Percentiles rank a stretch among this genome's conserved stretches.
These are phyloP conservation scores for Rhizomys pruinosus DNA, from an alignment of 2,113 vertebrate species.

Conservation along the genomic window DNA sequence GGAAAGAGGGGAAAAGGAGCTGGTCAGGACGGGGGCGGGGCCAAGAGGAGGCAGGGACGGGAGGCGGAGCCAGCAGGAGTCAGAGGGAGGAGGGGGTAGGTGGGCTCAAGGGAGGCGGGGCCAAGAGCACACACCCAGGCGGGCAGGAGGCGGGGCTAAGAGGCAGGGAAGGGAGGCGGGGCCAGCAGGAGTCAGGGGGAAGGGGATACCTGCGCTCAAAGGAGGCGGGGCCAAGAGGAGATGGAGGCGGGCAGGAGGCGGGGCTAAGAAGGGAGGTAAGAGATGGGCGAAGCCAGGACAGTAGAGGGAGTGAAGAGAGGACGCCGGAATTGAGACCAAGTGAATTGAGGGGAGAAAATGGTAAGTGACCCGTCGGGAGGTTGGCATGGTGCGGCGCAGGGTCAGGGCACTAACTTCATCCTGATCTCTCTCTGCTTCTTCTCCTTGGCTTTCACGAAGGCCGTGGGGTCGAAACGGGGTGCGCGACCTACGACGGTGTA, in stretches of 20 bases:
- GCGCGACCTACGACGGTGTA: slow-evolving; percentile 58
- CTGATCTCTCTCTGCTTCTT: slow-evolving; percentile 90
- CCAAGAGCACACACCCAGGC: too few species aligned
- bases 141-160: too few species aligned
- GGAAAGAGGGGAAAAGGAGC: too few species aligned
- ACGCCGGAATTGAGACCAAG: neutral
- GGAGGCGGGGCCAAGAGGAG: neutral
- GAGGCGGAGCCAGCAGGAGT: neutral
- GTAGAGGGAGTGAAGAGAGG: too few species aligned
- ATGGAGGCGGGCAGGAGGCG: neutral
- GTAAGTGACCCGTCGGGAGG: neutral
- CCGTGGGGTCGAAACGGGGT: slow-evolving; percentile 93
- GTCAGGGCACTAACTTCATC: slow-evolving; percentile 85
- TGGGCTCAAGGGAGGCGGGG: neutral
- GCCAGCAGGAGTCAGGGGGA: neutral
- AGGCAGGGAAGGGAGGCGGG: neutral
- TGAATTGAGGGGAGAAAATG: too few species aligned
- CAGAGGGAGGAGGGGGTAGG: too few species aligned
- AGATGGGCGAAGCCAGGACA: neutral
- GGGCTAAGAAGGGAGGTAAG: neutral
- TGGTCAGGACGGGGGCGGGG: neutral
- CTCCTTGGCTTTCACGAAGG: slow-evolving; percentile 92
- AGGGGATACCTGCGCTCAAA: neutral
- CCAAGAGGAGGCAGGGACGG: neutral
- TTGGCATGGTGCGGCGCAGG: neutral